Conservation (phyloP, 1,140 invertebrate genomes). For the Ectropis grisescens region DNA sequence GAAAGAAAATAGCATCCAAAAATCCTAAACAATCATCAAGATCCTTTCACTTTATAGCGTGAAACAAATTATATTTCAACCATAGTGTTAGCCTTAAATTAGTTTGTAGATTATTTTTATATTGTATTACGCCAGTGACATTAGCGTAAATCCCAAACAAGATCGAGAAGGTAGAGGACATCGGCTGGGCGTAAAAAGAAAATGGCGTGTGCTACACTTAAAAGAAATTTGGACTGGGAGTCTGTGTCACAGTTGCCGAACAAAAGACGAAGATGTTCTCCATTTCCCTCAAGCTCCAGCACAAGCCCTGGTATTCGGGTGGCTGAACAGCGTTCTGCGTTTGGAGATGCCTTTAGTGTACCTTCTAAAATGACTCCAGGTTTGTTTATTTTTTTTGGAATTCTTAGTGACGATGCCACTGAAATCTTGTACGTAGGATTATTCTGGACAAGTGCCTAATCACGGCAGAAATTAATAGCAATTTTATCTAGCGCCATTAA, state of each 20-base stretch:
- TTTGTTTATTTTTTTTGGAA: constrained; percentile 67
- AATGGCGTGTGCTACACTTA: constrained; percentile 97
- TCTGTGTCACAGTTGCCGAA: constrained; percentile 84
- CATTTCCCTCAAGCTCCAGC: constrained; percentile 80
- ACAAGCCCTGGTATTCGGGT: constrained; percentile 75
- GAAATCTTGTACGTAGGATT: too few species aligned
- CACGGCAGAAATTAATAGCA: constrained; percentile 29
- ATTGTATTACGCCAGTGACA: constrained; percentile 30
- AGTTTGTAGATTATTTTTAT: constrained; percentile 45
- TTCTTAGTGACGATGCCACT: not conserved
- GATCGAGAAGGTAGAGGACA: constrained; percentile 41
- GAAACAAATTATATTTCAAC: too few species aligned
- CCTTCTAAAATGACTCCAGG: constrained; percentile 88
- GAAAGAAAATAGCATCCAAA: constrained; percentile 34
- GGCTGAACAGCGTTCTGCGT: constrained; percentile 75
- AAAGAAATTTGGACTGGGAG: constrained; percentile 94
- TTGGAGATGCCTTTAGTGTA: constrained; percentile 76
- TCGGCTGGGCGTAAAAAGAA: constrained; percentile 70
- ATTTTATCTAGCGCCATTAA: constrained; percentile 55
- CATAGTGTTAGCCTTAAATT: constrained; percentile 36
- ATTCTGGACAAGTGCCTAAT: too few species aligned
- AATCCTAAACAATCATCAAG: constrained; percentile 32
- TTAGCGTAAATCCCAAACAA: constrained; percentile 29
- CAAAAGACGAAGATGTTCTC: constrained; percentile 90
- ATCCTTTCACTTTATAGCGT: too few species aligned